Percentiles rank a stretch among this genome's conserved stretches.
phyloP scores from a whole-genome alignment of 92 coral and sea anemone genomes.

The Epizoanthus scotinus region DNA sequence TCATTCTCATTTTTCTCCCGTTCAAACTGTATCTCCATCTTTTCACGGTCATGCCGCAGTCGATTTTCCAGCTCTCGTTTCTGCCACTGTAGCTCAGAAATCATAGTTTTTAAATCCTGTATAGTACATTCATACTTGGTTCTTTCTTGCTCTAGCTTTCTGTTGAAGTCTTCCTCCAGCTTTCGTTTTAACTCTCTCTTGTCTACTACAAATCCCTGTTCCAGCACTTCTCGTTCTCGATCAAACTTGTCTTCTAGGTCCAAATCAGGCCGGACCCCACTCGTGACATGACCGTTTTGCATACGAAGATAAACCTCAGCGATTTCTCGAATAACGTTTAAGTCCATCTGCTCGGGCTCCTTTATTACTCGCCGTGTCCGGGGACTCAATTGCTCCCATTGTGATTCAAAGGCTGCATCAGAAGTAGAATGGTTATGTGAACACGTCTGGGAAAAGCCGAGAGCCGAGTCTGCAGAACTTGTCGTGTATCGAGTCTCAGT shows the following conservation, averaged over 20 bases:
- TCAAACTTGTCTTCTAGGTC: conserved; percentile 97
- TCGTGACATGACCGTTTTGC: conserved; percentile 73
- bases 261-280: conserved; percentile 88
- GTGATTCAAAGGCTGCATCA: conserved; percentile 33
- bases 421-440: conserved; percentile 22
- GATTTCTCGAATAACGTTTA: conserved; percentile 71
- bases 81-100: conserved; percentile 93
- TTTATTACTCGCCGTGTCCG: conserved; percentile 20
- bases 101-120: conserved; percentile 72
- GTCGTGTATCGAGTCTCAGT: conserved; percentile 44
- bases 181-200: conserved; percentile 77
- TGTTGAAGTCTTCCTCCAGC: conserved; percentile 76
- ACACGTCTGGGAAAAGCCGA: conserved; percentile 41
- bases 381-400: conserved; percentile 40
- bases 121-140: conserved; percentile 68
- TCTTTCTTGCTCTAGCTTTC: conserved; percentile 77
- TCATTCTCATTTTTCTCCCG: conserved; percentile 86
- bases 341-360: conserved; percentile 56
- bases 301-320: conserved; percentile 87
- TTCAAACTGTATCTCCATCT: conserved; percentile 79
- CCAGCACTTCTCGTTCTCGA: conserved; percentile 77
- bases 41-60: conserved; percentile 81
- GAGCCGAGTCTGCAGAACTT: conserved; percentile 42
- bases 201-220: conserved; percentile 73
- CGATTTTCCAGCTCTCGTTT: conserved; percentile 84